A percentile compares a stretch with the other conserved stretches of the same genome.
Evolutionary conservation across 2,888 invertebrate species (phyloP).

Genomic region (Yponomeuta malinellus): DNA sequence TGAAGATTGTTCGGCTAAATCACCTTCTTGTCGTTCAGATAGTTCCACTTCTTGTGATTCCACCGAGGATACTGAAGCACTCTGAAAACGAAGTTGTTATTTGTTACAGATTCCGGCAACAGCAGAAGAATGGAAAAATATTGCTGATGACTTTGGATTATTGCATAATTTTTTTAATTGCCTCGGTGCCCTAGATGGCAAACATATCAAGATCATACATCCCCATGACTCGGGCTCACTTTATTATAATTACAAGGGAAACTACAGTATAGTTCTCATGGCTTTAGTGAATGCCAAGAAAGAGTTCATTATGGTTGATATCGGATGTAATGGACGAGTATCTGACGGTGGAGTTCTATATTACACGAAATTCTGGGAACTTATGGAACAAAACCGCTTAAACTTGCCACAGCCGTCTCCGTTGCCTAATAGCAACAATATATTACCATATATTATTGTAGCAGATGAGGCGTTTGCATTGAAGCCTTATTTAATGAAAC

Average conservation of each 20-base stretch:
- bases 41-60: slow-evolving; percentile 1
- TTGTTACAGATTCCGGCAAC: slow-evolving; percentile 26
- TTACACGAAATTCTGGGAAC: slow-evolving; percentile 16
- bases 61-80: background rate
- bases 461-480: slow-evolving; percentile 23
- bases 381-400: slow-evolving; percentile 24
- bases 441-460: slow-evolving; percentile 24
- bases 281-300: slow-evolving; percentile 25
- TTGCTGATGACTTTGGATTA: slow-evolving; percentile 23
- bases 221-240: slow-evolving; percentile 21
- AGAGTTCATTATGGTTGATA: slow-evolving; percentile 19
- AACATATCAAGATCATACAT: slow-evolving; percentile 11
- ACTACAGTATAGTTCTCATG: slow-evolving; percentile 27
- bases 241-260: slow-evolving; percentile 26
- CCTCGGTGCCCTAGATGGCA: slow-evolving; percentile 17
- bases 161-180: slow-evolving; percentile 17
- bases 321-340: slow-evolving; percentile 26
- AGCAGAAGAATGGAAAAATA: slow-evolving; percentile 24
- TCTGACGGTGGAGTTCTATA: slow-evolving; percentile 30
- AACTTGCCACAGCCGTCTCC: slow-evolving; percentile 26
- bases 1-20: too few species aligned
- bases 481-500: slow-evolving; percentile 24
- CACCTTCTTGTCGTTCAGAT: too few species aligned
- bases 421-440: slow-evolving; percentile 21
- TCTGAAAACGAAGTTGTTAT: slow-evolving; percentile 16